Percentiles rank a stretch among this genome's conserved stretches.
Evolutionary conservation across 2,113 vertebrate genomes (phyloP).

Genomic region (Hippocampus barbouri): DNA sequence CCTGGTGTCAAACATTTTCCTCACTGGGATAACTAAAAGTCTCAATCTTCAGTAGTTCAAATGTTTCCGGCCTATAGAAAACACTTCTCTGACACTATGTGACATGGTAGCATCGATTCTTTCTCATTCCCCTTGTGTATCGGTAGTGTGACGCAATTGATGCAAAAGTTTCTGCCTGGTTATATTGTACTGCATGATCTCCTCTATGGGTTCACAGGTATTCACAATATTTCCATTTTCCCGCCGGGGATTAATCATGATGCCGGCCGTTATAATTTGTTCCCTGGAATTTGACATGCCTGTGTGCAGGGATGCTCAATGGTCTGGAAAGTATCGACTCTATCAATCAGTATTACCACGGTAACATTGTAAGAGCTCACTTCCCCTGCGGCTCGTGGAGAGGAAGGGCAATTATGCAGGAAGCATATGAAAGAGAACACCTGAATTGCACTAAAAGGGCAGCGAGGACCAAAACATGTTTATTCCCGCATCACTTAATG

Average conservation of each 20-base stretch:
- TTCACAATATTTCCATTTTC: slow-evolving; percentile 70
- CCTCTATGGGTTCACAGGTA: slow-evolving; percentile 59
- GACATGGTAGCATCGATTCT: slow-evolving; percentile 12
- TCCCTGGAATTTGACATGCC: slow-evolving; percentile 71
- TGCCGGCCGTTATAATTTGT: slow-evolving; percentile 69
- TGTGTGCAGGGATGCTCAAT: slow-evolving; percentile 62
- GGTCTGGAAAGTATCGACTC: slow-evolving; percentile 76
- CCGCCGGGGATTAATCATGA: slow-evolving; percentile 70
- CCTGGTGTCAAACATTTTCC: neutral
- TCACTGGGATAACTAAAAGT: neutral
- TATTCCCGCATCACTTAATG: slow-evolving; percentile 37
- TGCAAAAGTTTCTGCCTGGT: slow-evolving; percentile 20
- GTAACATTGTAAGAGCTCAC: slow-evolving; percentile 67
- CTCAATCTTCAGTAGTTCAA: slow-evolving; percentile 5
- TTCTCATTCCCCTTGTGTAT: slow-evolving; percentile 12
- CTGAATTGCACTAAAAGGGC: slow-evolving; percentile 37
- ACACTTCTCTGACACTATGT: slow-evolving; percentile 20
- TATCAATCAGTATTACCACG: slow-evolving; percentile 77
- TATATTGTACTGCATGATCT: slow-evolving; percentile 28
- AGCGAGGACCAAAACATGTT: slow-evolving; percentile 25
- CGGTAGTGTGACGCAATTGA: slow-evolving; percentile 24
- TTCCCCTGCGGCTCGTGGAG: slow-evolving; percentile 62
- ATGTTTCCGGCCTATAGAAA: slow-evolving; percentile 17
- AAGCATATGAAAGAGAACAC: slow-evolving; percentile 45
- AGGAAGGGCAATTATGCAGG: slow-evolving; percentile 75